Evolutionary conservation across 2,797 vertebrate genomes (phyloP), one percentile per base, ranked within the genome.

Genomic region (Propithecus deckenii): DNA sequence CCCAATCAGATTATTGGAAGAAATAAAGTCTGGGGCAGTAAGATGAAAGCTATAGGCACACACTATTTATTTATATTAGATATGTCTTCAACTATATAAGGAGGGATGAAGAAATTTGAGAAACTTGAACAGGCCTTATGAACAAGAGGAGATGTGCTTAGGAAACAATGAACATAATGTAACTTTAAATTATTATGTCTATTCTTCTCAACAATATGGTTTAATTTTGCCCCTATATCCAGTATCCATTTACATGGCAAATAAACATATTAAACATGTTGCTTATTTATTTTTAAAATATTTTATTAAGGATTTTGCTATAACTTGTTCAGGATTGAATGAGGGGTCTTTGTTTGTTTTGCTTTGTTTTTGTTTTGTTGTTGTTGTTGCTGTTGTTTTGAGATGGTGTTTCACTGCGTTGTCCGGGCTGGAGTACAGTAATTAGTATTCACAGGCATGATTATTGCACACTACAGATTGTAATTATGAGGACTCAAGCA

Each of bases 1-100:
- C 25, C 22, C 20, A 28, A 2, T 63, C 46, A 86, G 41, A 35
- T 23, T 50, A 55, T 3, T 32, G 46, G 15, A 41, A 17, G 1
- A 4, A 30, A 17, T n/a, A n/a, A 41, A 32, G 4, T 0, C 18
- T n/a, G 0, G 2, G 41, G 1, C 7, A 85, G 30, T 63, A 43
- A 46, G 9, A 57, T 48, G 14, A n/a, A 50, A 30, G 46, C 2
- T 6, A 30, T 75, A 6, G 11, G 4, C 3, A 23, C 8, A 12
- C 15, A 17, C 18, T 38, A 38, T 9, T 11, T 52, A 65, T 72
- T 72, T 65, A 38, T 86, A 22, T 4, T 65, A 83, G 8, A 57
- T 72, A 1, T 23, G n/a, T 25, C 43, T 83, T 89, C 5, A 46
- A 41, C 5, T 43, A 50, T 10, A 69, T 32, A 20, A 23, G 78